Percentiles rank a stretch among this genome's conserved stretches.
phyloP scores from a whole-genome alignment of 2,113 vertebrate species.

The Nothoprocta perdicaria region DNA sequence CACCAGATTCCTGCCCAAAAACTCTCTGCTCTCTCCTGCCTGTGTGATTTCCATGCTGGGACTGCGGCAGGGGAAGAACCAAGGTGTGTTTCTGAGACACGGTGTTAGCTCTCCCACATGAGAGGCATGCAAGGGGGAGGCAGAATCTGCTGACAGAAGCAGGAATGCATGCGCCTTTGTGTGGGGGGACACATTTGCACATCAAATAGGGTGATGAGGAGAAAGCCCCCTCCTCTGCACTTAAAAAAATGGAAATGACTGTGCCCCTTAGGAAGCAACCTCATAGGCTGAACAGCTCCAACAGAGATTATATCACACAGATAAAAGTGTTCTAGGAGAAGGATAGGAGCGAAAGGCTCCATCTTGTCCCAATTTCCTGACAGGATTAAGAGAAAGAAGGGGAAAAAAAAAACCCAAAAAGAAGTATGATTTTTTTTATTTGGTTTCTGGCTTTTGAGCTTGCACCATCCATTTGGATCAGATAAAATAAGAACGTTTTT shows the following conservation, averaged over 20 bases:
- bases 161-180: neutral
- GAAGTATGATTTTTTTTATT: neutral
- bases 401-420: neutral
- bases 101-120: neutral
- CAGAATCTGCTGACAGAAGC: neutral
- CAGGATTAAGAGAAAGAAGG: slow-evolving; percentile 30
- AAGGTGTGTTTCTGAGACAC: rapidly evolving
- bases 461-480: neutral
- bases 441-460: slow-evolving; percentile 33
- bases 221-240: neutral
- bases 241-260: neutral
- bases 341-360: neutral
- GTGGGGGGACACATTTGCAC: neutral
- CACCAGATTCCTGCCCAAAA: neutral
- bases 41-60: rapidly evolving
- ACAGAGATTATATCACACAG: neutral
- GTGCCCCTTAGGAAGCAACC: neutral
- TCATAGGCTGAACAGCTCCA: neutral
- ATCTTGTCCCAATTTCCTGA: slow-evolving; percentile 51
- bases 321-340: neutral
- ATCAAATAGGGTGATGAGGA: neutral
- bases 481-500: slow-evolving; percentile 4
- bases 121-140: neutral
- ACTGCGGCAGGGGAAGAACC: neutral
- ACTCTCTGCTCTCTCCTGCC: neutral